Evolutionary conservation across 2,113 vertebrate species (phyloP).

Genomic region (Mus musculus): DNA sequence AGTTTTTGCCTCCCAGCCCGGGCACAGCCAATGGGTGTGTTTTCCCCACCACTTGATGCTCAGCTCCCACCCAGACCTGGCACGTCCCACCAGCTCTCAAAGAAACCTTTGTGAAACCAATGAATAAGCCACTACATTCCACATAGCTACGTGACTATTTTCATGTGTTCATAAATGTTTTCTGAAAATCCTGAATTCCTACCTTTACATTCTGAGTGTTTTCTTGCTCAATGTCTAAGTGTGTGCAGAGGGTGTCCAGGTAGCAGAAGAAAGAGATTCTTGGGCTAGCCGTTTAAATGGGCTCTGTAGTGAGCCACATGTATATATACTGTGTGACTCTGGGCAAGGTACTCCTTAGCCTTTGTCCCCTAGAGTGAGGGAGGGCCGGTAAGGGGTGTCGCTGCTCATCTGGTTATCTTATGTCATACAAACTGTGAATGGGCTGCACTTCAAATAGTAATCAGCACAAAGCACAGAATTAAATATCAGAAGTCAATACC

Average conservation of each 20-base stretch:
- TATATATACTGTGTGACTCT: neutral
- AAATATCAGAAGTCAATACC: neutral
- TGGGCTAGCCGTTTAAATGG: neutral
- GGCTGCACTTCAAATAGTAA: neutral
- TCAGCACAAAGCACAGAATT: neutral
- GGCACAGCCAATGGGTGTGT: too few species aligned
- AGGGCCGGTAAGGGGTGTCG: neutral
- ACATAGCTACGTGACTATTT: neutral
- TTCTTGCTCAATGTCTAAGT: conserved; percentile 46
- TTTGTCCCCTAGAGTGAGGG: neutral
- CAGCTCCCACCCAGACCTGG: neutral
- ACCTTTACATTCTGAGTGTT: neutral
- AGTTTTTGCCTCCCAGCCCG: neutral
- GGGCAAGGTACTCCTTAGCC: neutral
- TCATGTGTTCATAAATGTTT: conserved; percentile 18
- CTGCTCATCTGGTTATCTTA: neutral
- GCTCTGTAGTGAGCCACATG: neutral
- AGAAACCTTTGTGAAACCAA: conserved; percentile 22
- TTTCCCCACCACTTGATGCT: neutral
- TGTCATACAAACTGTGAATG: neutral
- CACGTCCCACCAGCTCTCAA: neutral
- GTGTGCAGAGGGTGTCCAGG: neutral
- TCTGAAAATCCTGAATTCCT: conserved; percentile 28
- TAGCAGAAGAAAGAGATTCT: neutral
- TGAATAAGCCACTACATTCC: neutral